phyloP scores from a whole-genome alignment of 2,797 vertebrate genomes.

The Perodicticus potto region DNA sequence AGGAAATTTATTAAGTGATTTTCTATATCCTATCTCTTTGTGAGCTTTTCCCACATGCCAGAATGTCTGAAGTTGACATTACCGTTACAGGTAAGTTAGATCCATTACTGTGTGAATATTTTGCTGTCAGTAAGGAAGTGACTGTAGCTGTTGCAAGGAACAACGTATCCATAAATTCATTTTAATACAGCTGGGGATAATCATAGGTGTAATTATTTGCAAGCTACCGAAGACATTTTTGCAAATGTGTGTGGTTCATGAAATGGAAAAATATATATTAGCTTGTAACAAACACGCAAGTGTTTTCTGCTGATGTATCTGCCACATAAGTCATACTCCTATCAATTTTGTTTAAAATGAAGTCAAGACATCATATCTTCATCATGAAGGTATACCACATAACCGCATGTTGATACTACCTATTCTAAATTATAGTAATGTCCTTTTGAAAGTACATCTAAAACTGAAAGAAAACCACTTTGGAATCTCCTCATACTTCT shows the following conservation, averaged over 20 bases:
- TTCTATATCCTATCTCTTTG: not conserved
- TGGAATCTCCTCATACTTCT: not conserved
- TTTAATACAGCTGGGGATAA: constrained; percentile 8
- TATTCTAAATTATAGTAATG: not conserved
- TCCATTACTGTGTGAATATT: constrained; percentile 6
- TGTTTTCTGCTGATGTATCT: constrained; percentile 26
- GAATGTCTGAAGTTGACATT: not conserved
- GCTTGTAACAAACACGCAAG: not conserved
- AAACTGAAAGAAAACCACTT: not conserved
- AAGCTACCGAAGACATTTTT: constrained; percentile 13
- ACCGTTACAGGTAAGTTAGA: not conserved
- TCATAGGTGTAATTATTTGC: constrained; percentile 3
- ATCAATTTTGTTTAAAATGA: constrained; percentile 46
- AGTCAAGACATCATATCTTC: not conserved
- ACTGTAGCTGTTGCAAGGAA: not conserved
- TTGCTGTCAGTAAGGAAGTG: not conserved
- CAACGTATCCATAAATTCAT: not conserved
- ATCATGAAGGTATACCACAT: not conserved
- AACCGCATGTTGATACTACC: not conserved
- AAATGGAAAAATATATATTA: not conserved
- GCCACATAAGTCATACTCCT: not conserved
- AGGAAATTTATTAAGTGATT: not conserved
- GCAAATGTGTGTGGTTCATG: not conserved
- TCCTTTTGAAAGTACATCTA: not conserved
- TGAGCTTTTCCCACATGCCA: not conserved